Conservation (phyloP, 2,797 vertebrate genomes). For the Champsocephalus esox region DNA sequence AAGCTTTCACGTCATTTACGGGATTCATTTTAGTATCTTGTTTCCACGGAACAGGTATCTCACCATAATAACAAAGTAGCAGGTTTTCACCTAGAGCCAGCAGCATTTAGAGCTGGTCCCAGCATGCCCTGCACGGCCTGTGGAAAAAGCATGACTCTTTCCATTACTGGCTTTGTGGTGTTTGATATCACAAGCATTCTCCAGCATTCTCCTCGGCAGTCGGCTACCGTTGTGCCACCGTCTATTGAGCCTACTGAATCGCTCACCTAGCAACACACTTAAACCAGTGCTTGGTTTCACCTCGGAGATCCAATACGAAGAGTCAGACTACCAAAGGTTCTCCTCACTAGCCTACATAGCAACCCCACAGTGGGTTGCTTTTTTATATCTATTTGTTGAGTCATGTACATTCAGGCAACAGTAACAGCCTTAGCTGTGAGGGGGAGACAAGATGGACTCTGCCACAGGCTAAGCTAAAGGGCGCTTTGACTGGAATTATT, state of each 20-base stretch:
- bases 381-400: conserved; percentile 35
- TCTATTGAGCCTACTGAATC: conserved; percentile 55
- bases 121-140: conserved; percentile 52
- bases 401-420: conserved; percentile 13
- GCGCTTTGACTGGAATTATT: conserved; percentile 10
- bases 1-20: conserved; percentile 28
- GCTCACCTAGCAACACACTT: conserved; percentile 71
- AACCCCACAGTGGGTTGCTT: conserved; percentile 24
- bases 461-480: neutral
- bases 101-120: conserved; percentile 50
- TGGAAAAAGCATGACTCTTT: conserved; percentile 49
- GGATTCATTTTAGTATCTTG: conserved; percentile 48
- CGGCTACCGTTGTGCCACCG: conserved; percentile 22
- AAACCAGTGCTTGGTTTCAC: conserved; percentile 60
- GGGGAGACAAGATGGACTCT: conserved; percentile 16
- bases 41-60: conserved; percentile 46
- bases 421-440: conserved; percentile 14
- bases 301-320: conserved; percentile 41
- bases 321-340: conserved; percentile 36
- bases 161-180: conserved; percentile 49
- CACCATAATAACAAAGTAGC: conserved; percentile 42
- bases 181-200: conserved; percentile 76
- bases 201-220: conserved; percentile 47
- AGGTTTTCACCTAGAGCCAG: conserved; percentile 46
- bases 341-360: conserved; percentile 45